Base-by-base conservation (phyloP, 2,113 vertebrate species). In the Elephantulus edwardii region DNA sequence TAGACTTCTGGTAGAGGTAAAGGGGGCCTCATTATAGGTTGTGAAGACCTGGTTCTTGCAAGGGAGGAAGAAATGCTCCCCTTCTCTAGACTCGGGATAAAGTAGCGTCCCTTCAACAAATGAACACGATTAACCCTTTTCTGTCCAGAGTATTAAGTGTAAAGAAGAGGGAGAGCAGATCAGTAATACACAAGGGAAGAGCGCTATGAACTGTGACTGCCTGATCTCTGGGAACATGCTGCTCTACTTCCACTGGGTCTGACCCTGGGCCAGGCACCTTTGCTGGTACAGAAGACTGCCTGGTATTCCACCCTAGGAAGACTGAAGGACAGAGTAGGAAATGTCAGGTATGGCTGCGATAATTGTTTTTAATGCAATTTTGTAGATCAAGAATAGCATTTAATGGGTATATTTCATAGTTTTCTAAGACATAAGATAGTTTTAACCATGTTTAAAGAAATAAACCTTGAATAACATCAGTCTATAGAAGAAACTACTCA, bases 61-160 rank as follows among this genome's bases (percentile, higher is more conserved):
- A 72, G 44, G 79, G 70, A 81, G 54, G 68, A 89, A 76, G 44
- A 80, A 81, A 22, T 54, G 75, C 33, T 64, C 42, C 44, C 38
- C 16, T 64, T 26, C 24, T 44, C 48, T 79, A 58, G 44, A 77
- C 20, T 72, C 64, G 74, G 86, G 90, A 92, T 85, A 64, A 68
- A 91, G 58, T 80, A 84, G 86, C 86, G 90, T 86, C 19, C 77
- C 48, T 38, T 75, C 42, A 88, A 38, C 40, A 64, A 90, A 71
- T n/a, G 70, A 78, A 83, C 80, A 88, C 42, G n/a, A 30, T n/a
- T 26, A 83, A 93, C 74, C 86, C 68, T 91, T 92, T 92, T 89
- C 92, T 3, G 3, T 54, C 86, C 64, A 71, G 82, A 86, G 48
- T 38, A 26, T n/a, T 20, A 22, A 28, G 85, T 74, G 72, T 3